phyloP scores from a whole-genome alignment of 2,797 vertebrate species.

The Pristis pectinata region DNA sequence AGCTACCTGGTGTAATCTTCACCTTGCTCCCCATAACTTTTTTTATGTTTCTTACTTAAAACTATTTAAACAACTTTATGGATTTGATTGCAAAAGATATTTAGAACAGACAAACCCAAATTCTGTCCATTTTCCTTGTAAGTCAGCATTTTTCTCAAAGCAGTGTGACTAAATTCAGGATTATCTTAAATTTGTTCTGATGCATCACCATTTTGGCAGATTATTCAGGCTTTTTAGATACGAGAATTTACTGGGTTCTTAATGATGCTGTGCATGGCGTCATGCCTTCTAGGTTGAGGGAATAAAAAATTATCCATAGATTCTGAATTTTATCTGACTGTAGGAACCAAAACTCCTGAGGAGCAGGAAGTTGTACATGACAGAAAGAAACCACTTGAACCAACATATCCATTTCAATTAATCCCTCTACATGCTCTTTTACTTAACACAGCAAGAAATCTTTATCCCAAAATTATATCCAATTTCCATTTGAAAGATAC shows the following conservation, averaged over 20 bases:
- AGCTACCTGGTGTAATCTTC: neutral
- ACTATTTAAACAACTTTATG: no score
- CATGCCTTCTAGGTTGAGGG: neutral
- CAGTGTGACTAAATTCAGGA: neutral
- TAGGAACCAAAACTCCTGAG: no score
- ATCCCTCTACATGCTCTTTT: no score
- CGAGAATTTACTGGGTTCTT: neutral
- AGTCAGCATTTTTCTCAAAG: neutral
- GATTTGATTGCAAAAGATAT: no score
- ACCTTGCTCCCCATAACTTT: no score
- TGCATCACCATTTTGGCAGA: neutral
- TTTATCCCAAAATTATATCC: neutral
- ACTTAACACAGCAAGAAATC: no score
- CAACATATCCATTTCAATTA: no score
- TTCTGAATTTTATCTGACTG: no score
- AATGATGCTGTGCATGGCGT: neutral
- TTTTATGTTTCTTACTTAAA: no score
- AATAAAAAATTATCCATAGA: neutral
- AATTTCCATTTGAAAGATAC: neutral
- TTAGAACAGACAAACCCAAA: no score
- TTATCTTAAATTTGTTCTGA: neutral
- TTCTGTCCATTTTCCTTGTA: neutral
- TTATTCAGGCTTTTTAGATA: neutral
- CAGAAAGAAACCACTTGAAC: no score
- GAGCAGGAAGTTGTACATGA: no score